A percentile compares a stretch with the other conserved stretches of the same genome.
Conservation (phyloP, 2,113 vertebrate species). For the Phrynosoma blainvillii region DNA sequence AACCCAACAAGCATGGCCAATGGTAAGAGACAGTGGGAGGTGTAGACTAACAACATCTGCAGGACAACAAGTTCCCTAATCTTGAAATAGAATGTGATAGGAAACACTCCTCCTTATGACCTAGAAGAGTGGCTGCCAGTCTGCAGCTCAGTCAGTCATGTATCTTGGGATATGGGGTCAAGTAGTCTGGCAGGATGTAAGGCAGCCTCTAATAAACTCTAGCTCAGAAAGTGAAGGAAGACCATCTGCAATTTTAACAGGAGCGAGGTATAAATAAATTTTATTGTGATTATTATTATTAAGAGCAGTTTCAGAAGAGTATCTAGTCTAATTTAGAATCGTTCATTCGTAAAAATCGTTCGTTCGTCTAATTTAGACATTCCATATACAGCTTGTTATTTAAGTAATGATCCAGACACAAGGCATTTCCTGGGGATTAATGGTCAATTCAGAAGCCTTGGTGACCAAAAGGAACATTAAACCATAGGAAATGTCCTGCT, state of each 20-base stretch:
- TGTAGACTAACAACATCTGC: too few relatives aligned
- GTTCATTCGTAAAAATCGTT: too few relatives aligned
- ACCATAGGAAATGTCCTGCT: slow-evolving; percentile 27
- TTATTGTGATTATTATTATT: too few relatives aligned
- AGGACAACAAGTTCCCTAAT: too few relatives aligned
- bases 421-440: slow-evolving; percentile 60
- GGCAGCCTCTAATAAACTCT: background rate
- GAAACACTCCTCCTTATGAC: background rate
- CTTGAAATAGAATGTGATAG: background rate
- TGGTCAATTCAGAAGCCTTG: slow-evolving; percentile 20
- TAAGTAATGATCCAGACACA: slow-evolving; percentile 45
- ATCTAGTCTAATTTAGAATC: slow-evolving; percentile 1
- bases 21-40: too few relatives aligned
- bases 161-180: background rate
- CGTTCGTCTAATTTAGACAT: slow-evolving; percentile 5
- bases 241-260: background rate
- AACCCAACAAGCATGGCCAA: too few relatives aligned
- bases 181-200: background rate
- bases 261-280: too few relatives aligned
- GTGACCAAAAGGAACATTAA: slow-evolving; percentile 16
- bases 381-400: slow-evolving; percentile 5
- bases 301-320: background rate
- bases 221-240: background rate
- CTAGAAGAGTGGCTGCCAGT: background rate
- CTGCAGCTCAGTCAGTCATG: background rate